Conservation (phyloP, 2,113 vertebrate species). For the Ia io region DNA sequence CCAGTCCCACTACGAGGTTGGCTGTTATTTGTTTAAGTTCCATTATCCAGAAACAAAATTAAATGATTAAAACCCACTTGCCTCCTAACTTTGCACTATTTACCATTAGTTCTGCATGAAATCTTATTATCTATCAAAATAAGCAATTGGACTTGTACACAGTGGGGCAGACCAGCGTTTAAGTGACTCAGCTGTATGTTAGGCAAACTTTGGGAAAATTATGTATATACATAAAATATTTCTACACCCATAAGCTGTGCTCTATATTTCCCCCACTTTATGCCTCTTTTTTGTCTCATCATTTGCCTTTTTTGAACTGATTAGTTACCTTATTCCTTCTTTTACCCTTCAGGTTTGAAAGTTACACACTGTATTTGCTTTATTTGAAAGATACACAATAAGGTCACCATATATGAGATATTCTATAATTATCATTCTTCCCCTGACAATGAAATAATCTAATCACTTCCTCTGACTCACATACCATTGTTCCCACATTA, state of each 20-base stretch:
- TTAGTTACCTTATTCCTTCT: not conserved
- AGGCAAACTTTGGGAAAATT: not conserved
- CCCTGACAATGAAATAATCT: not conserved
- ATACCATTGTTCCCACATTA: fast-evolving
- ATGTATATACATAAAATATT: not conserved
- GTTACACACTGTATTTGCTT: too few relatives aligned
- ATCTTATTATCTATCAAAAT: not conserved
- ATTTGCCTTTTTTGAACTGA: not conserved
- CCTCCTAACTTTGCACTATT: not conserved
- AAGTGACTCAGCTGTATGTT: fast-evolving
- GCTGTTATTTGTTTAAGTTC: not conserved
- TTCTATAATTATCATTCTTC: not conserved
- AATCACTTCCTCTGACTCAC: fast-evolving
- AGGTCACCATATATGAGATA: not conserved
- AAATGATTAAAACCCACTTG: not conserved
- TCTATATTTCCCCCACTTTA: not conserved
- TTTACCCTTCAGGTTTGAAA: not conserved
- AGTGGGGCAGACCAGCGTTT: fast-evolving
- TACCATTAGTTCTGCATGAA: not conserved
- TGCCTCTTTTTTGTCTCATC: not conserved
- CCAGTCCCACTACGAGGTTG: not conserved
- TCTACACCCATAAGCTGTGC: fast-evolving
- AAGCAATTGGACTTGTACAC: fast-evolving
- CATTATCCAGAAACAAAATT: not conserved
- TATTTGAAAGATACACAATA: not conserved